Conservation (phyloP, 2,888 invertebrate genomes). For the Melangyna quadrimaculata region DNA sequence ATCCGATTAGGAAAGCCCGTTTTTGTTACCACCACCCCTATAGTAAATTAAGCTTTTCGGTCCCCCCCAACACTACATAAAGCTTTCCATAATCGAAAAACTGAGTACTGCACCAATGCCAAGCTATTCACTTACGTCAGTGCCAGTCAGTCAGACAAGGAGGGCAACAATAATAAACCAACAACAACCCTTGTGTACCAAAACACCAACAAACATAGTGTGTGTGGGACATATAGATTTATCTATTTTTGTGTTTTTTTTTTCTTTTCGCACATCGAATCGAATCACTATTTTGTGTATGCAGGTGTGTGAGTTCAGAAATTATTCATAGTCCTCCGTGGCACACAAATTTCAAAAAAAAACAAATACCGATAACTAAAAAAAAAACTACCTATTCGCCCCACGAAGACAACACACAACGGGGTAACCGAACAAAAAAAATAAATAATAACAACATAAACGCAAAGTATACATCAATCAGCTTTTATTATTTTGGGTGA, state of each 20-base stretch:
- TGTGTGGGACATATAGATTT: background rate
- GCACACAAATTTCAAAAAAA: background rate
- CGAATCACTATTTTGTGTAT: background rate
- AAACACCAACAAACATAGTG: background rate
- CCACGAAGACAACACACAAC: slow-evolving; percentile 6
- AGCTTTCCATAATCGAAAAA: background rate
- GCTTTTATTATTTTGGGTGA: background rate
- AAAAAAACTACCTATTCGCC: slow-evolving; percentile 1
- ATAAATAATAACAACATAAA: slow-evolving; percentile 12
- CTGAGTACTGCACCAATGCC: background rate
- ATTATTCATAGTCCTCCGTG: slow-evolving; percentile 1
- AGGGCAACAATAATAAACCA: slow-evolving; percentile 14
- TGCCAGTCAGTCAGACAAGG: background rate
- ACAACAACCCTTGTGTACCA: background rate
- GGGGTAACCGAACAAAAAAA: background rate
- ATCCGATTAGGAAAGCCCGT: background rate
- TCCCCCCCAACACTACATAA: background rate
- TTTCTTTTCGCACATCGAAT: background rate
- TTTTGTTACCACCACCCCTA: background rate
- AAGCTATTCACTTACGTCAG: background rate
- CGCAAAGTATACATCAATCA: background rate
- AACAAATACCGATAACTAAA: background rate
- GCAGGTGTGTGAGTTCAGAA: background rate
- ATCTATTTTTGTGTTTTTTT: background rate
- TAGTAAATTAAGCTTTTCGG: background rate